Evolutionary conservation across 1,140 invertebrate genomes (phyloP).

Genomic region (Reticulitermes speratus): DNA sequence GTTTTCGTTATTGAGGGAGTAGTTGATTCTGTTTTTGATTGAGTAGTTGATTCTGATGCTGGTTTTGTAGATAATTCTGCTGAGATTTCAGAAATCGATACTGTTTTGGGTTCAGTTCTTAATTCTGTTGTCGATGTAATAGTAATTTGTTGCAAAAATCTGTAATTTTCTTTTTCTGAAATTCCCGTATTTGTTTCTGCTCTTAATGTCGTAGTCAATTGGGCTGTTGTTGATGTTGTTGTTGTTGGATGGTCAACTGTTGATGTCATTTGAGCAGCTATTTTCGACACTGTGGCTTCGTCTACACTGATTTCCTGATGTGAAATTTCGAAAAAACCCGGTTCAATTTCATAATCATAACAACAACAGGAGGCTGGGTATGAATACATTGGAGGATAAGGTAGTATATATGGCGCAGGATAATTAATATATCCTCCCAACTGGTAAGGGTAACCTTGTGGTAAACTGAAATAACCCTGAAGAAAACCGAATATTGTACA

Average conservation of each 20-base stretch:
- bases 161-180: neutral
- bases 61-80: neutral
- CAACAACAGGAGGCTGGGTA: neutral
- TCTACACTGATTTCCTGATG: neutral
- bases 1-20: neutral
- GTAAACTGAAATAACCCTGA: neutral
- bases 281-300: neutral
- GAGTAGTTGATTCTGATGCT: neutral
- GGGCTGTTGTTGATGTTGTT: neutral
- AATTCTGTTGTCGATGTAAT: neutral
- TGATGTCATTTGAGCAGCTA: neutral
- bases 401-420: neutral
- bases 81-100: too few species aligned
- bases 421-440: neutral
- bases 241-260: neutral
- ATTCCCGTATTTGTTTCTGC: neutral
- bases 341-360: neutral
- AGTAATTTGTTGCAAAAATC: neutral
- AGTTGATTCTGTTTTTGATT: neutral
- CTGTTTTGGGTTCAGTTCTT: neutral
- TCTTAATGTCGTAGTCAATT: neutral
- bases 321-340: too few species aligned
- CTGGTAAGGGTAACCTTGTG: neutral
- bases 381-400: neutral
- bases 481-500: neutral